Percentiles rank a stretch among this genome's conserved stretches.
Conservation (phyloP, 2,888 invertebrate genomes). For the Hymenopus coronatus region DNA sequence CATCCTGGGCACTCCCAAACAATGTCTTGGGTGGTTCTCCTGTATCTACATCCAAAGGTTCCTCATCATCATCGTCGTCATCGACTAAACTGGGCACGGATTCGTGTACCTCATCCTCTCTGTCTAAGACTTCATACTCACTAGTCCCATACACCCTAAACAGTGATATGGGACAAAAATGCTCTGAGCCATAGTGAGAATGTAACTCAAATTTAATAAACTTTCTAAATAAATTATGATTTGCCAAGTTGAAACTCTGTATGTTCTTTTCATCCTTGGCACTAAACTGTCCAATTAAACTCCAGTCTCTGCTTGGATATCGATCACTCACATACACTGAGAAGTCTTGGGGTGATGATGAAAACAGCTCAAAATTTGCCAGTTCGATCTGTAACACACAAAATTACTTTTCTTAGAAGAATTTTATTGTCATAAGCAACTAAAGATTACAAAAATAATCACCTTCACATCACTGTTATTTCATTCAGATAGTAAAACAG, state of each 20-base stretch:
- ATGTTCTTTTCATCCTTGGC: slow-evolving; percentile 84
- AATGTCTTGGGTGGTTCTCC: slow-evolving; percentile 65
- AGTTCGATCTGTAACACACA: slow-evolving; percentile 66
- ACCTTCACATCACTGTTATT: too few species aligned
- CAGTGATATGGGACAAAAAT: slow-evolving; percentile 95
- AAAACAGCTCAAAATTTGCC: slow-evolving; percentile 97
- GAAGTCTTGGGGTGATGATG: slow-evolving; percentile 92
- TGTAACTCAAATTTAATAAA: slow-evolving; percentile 65
- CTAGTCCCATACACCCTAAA: slow-evolving; percentile 92
- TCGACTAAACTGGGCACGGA: slow-evolving; percentile 47
- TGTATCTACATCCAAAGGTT: slow-evolving; percentile 44
- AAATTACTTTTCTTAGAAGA: not conserved
- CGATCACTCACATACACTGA: slow-evolving; percentile 84
- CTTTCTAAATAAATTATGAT: slow-evolving; percentile 51
- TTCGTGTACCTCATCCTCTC: slow-evolving; percentile 66
- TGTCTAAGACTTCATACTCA: slow-evolving; percentile 85
- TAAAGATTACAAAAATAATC: too few species aligned
- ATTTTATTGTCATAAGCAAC: not conserved
- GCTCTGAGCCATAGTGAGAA: slow-evolving; percentile 94
- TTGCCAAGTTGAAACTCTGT: slow-evolving; percentile 79
- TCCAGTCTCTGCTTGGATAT: slow-evolving; percentile 91
- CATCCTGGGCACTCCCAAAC: slow-evolving; percentile 80
- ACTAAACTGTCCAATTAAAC: slow-evolving; percentile 78
- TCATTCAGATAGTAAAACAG: too few species aligned
- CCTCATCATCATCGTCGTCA: slow-evolving; percentile 39